Evolutionary conservation across 2,797 vertebrate genomes (phyloP), one percentile per base, ranked within the genome.

Genomic region (Botia kubotai): DNA sequence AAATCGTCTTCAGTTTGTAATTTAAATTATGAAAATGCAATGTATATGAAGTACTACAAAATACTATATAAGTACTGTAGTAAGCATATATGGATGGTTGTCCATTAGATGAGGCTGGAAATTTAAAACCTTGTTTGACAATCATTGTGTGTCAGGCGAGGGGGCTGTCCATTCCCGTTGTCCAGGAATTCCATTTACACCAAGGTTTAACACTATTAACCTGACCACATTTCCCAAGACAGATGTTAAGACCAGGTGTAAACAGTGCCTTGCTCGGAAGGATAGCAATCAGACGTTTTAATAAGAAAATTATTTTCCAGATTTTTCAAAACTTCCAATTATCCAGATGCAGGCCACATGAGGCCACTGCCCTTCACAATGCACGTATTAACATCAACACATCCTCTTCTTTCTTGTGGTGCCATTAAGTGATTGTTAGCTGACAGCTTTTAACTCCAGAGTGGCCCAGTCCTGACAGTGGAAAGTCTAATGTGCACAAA

Each of bases 401-500:
- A 62, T 55, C 4, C 17, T 39, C 48, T 48, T 78, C 36, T 60
- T 16, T 62, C 39, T 50, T 4, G 6, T 60, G 69, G 33, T 33
- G 58, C 23, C 6, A 55, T n/a, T 77, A 21, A 71, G 55, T 72
- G 57, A 71, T 71, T 55, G 19, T 63, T 63, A 52, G 43, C 50
- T 79, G 57, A 69, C 43, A 50, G 68, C 19, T 52, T 71, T 79
- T 79, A 52, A 71, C 17, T 71, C 57, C 43, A 62, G 39, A 78
- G 67, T 78, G 76, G 39, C 43, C 17, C 2, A 13, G 23, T 70
- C 21, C 67, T 70, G 76, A 70, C 55, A 62, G 55, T 21, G 17
- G 76, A 78, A 77, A 69, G 55, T 78, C 43, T 50, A 50, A n/a
- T 70, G 67, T 78, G 67, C 55, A 50, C 26, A 36, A 55, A 78